Conservation (phyloP, 2,888 invertebrate species). For the Slavum lentiscoides region DNA sequence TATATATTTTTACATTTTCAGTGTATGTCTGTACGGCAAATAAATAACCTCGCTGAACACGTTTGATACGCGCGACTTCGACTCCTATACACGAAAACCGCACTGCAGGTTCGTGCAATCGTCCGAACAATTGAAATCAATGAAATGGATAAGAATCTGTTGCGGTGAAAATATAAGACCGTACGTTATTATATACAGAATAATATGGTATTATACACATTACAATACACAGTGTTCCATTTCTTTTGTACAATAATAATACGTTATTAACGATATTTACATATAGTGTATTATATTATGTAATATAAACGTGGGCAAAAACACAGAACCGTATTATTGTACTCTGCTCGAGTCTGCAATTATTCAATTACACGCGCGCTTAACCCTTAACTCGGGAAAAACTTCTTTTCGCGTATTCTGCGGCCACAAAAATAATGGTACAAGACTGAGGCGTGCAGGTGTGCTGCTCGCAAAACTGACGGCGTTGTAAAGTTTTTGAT, state of each 20-base stretch:
- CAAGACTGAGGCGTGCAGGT: too few relatives aligned
- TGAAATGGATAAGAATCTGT: conserved; percentile 34
- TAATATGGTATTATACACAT: too few relatives aligned
- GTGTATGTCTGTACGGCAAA: too few relatives aligned
- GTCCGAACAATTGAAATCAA: conserved; percentile 30
- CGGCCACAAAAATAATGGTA: too few relatives aligned
- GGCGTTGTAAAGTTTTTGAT: too few relatives aligned
- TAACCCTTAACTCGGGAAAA: too few relatives aligned
- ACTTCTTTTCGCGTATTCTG: too few relatives aligned
- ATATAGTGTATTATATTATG: too few relatives aligned
- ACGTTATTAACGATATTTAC: conserved; percentile 5
- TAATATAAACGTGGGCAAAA: background rate
- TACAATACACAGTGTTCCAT: background rate
- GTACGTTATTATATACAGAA: background rate
- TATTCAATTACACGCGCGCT: too few relatives aligned
- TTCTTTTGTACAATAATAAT: background rate
- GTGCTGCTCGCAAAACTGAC: too few relatives aligned
- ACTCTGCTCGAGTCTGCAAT: too few relatives aligned
- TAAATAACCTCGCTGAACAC: conserved; percentile 29
- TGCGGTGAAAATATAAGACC: conserved; percentile 10
- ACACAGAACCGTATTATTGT: background rate
- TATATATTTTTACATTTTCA: too few relatives aligned
- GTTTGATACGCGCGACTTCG: background rate
- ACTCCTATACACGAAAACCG: background rate
- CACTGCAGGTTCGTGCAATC: conserved; percentile 11